Conservation (phyloP, 2,888 invertebrate species). For the Callyntrura sp. region DNA sequence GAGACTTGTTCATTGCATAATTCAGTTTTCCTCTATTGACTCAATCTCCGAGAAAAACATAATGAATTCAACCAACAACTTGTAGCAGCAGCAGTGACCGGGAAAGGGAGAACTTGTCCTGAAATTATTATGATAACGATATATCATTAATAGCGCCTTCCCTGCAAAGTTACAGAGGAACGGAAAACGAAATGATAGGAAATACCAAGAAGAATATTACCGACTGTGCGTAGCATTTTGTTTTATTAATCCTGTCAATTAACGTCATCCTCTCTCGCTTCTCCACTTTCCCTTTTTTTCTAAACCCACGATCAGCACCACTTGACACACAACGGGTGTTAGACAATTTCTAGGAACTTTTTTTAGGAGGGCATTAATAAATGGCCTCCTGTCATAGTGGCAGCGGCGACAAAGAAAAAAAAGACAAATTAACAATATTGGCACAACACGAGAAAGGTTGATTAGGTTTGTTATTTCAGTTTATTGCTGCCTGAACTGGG, state of each 20-base stretch:
- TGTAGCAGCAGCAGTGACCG: no score
- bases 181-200: no score
- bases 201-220: no score
- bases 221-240: not conserved
- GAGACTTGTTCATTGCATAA: conserved; percentile 49
- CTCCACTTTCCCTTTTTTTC: not conserved
- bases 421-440: not conserved
- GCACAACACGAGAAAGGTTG: not conserved
- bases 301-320: not conserved
- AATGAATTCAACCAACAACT: no score
- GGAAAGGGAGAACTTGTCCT: no score
- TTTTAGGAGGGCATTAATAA: no score
- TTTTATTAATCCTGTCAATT: not conserved
- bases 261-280: not conserved
- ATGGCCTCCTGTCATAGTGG: conserved; percentile 12
- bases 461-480: not conserved
- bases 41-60: not conserved
- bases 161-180: no score
- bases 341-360: conserved; percentile 23
- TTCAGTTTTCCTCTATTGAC: conserved; percentile 29
- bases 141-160: not conserved
- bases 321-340: not conserved
- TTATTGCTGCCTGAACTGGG: not conserved
- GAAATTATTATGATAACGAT: not conserved
- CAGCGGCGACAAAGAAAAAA: not conserved